phyloP scores from a whole-genome alignment of 2,113 vertebrate species.

The Sigmodon hispidus region DNA sequence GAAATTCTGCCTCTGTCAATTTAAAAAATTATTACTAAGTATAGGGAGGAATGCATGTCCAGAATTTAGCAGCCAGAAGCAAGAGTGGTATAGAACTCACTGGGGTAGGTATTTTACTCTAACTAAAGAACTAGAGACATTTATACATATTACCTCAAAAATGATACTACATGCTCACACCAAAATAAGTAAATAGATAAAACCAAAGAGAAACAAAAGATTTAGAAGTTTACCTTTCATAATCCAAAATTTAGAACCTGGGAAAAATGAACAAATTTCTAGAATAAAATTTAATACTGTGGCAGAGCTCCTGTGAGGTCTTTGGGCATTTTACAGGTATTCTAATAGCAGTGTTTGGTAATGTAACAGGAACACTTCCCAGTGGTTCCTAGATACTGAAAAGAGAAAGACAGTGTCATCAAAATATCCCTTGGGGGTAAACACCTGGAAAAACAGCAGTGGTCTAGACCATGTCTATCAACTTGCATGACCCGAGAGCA shows the following conservation, averaged over 20 bases:
- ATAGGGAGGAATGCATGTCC: not conserved
- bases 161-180: rapidly evolving
- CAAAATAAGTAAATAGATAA: not conserved
- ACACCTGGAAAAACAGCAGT: not conserved
- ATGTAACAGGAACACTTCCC: not conserved
- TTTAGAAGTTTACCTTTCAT: not conserved
- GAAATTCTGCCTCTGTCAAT: not conserved
- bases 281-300: not conserved
- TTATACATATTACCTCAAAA: not conserved
- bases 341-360: not conserved
- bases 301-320: not conserved
- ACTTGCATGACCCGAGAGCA: not conserved
- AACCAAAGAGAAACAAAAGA: not conserved
- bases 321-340: not conserved
- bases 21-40: not conserved
- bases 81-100: rapidly evolving
- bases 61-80: not conserved
- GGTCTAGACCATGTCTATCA: not conserved
- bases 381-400: not conserved
- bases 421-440: not conserved
- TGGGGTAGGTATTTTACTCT: not conserved
- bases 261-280: not conserved
- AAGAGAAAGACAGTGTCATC: not conserved
- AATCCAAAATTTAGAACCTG: not conserved
- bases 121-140: not conserved